Evolutionary conservation across 1,140 invertebrate species (phyloP).

Genomic region (Drosophila jambulina): DNA sequence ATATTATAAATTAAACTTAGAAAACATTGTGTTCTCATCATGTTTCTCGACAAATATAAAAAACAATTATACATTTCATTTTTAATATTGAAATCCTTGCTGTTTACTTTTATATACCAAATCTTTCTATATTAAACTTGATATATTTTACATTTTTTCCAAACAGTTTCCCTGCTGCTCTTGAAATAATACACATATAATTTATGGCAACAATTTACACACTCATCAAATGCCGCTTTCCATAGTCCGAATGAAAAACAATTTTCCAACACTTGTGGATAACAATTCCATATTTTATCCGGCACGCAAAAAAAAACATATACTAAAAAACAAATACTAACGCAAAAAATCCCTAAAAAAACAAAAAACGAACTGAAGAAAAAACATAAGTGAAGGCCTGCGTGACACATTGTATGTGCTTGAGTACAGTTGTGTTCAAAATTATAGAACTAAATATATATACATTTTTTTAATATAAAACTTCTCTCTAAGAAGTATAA

Average conservation of each 20-base stretch:
- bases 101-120: background rate
- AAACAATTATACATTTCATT: too few species aligned
- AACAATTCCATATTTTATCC: conserved; percentile 37
- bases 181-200: background rate
- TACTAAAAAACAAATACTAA: background rate
- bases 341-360: conserved; percentile 14
- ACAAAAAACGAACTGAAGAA: conserved; percentile 12
- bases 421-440: conserved; percentile 1
- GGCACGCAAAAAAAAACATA: conserved; percentile 7
- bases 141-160: background rate
- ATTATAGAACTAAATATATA: background rate
- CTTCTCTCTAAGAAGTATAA: too few species aligned
- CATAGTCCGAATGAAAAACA: conserved; percentile 1
- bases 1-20: too few species aligned
- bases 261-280: conserved; percentile 37
- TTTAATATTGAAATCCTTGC: background rate
- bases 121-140: background rate
- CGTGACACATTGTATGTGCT: conserved; percentile 30
- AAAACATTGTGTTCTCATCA: too few species aligned
- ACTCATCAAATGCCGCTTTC: background rate
- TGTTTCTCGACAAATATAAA: too few species aligned
- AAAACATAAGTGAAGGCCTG: conserved; percentile 38
- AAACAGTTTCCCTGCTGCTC: background rate
- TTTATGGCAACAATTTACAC: background rate
- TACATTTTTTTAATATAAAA: background rate